Percentiles rank a stretch among this genome's conserved stretches.
These are phyloP conservation scores for Manduca sexta DNA, from an alignment of 1,140 invertebrate genomes.

Conservation along the genomic window DNA sequence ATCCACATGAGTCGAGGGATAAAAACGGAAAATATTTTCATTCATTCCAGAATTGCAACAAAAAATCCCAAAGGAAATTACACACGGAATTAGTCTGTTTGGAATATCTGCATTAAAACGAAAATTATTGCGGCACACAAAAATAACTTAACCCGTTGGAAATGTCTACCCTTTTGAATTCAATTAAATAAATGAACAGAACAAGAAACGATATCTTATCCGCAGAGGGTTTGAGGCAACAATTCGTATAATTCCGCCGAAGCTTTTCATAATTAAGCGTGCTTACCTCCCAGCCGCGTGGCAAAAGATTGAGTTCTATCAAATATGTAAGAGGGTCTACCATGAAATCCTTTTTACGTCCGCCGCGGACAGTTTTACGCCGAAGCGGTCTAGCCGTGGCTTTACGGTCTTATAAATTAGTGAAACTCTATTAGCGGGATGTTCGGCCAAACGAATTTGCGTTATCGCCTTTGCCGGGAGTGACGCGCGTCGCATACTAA, in stretches of 20 bases:
- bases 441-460: constrained; percentile 71
- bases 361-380: constrained; percentile 61
- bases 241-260: constrained; percentile 49
- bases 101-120: neutral
- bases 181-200: constrained; percentile 17
- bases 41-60: neutral
- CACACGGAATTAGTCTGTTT: neutral
- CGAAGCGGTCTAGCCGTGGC: constrained; percentile 48
- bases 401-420: constrained; percentile 71
- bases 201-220: constrained; percentile 23
- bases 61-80: neutral
- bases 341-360: constrained; percentile 67
- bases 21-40: constrained; percentile 10
- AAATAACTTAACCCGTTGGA: neutral
- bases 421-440: constrained; percentile 72
- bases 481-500: constrained; percentile 62
- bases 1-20: constrained; percentile 31
- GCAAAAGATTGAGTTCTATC: constrained; percentile 58
- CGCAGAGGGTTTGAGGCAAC: constrained; percentile 23
- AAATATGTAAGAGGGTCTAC: constrained; percentile 65
- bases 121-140: neutral
- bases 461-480: constrained; percentile 62
- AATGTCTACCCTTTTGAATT: neutral
- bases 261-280: constrained; percentile 62
- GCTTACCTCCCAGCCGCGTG: constrained; percentile 36